These are phyloP conservation scores for Chymomyza costata DNA, from an alignment of 1,140 invertebrate genomes.

Conservation along the genomic window DNA sequence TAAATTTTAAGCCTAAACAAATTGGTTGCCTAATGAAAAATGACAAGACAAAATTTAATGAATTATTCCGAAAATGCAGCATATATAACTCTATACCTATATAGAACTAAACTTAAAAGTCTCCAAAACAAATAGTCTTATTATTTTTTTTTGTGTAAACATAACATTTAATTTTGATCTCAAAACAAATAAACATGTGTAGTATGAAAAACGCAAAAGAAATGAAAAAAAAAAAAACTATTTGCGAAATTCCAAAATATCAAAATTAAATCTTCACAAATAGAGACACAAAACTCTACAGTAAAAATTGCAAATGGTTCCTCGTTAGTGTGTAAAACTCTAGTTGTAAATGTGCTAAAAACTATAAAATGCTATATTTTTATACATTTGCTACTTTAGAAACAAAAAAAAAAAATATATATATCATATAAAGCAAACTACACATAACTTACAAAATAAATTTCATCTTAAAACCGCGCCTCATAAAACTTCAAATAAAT, in stretches of 20 bases:
- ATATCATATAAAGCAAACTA: too few relatives aligned
- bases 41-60: constrained; percentile 42
- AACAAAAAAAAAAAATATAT: constrained; percentile 14
- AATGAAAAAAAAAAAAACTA: constrained; percentile 38
- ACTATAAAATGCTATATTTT: constrained; percentile 35
- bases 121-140: constrained; percentile 58
- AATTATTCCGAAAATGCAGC: constrained; percentile 27
- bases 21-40: constrained; percentile 16
- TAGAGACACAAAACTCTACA: constrained; percentile 22
- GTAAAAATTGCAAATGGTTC: constrained; percentile 67
- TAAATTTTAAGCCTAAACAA: constrained; percentile 48
- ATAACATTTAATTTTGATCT: constrained; percentile 70
- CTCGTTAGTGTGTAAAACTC: constrained; percentile 67
- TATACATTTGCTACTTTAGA: constrained; percentile 45
- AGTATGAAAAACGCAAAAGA: constrained; percentile 27
- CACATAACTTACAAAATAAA: constrained; percentile 5
- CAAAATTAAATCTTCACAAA: constrained; percentile 62
- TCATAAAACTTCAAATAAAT: constrained; percentile 34
- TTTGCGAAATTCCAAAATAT: constrained; percentile 65
- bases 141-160: constrained; percentile 36
- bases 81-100: constrained; percentile 16
- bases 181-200: constrained; percentile 45
- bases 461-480: constrained; percentile 26
- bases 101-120: constrained; percentile 34
- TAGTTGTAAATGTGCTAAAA: constrained; percentile 66